phyloP scores from a whole-genome alignment of 2,888 invertebrate species.

The Argyra leucocephala region DNA sequence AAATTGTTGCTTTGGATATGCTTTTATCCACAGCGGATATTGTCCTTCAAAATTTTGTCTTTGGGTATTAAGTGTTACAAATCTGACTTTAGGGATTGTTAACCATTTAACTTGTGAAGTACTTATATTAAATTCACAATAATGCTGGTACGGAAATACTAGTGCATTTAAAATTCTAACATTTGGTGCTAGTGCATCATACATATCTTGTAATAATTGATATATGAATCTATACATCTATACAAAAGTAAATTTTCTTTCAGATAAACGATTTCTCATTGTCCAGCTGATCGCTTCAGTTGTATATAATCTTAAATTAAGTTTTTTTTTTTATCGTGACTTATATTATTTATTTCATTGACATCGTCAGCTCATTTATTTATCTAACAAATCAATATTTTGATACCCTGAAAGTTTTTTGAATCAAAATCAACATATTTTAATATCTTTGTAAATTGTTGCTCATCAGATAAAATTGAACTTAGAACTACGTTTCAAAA shows the following conservation, averaged over 20 bases:
- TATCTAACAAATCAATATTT: constrained; percentile 57
- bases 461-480: constrained; percentile 79
- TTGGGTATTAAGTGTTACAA: too few relatives aligned
- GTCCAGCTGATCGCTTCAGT: constrained; percentile 86
- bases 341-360: constrained; percentile 71
- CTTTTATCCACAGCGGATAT: too few relatives aligned
- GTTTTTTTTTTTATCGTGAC: constrained; percentile 46
- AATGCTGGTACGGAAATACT: constrained; percentile 88
- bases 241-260: constrained; percentile 45
- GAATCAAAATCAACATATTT: constrained; percentile 35
- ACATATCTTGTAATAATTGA: constrained; percentile 68
- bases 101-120: too few relatives aligned
- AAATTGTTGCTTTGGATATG: too few relatives aligned
- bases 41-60: too few relatives aligned
- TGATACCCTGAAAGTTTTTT: constrained; percentile 25
- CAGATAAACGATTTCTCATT: constrained; percentile 72
- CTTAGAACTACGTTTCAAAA: constrained; percentile 87
- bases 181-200: constrained; percentile 56
- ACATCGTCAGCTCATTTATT: constrained; percentile 98
- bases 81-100: too few relatives aligned
- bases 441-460: constrained; percentile 57
- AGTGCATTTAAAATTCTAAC: constrained; percentile 78
- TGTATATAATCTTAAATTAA: constrained; percentile 66
- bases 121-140: constrained; percentile 85
- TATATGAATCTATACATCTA: constrained; percentile 76